These are phyloP conservation scores for Poeciliopsis prolifica DNA, from an alignment of 2,113 vertebrate genomes.

Conservation along the genomic window DNA sequence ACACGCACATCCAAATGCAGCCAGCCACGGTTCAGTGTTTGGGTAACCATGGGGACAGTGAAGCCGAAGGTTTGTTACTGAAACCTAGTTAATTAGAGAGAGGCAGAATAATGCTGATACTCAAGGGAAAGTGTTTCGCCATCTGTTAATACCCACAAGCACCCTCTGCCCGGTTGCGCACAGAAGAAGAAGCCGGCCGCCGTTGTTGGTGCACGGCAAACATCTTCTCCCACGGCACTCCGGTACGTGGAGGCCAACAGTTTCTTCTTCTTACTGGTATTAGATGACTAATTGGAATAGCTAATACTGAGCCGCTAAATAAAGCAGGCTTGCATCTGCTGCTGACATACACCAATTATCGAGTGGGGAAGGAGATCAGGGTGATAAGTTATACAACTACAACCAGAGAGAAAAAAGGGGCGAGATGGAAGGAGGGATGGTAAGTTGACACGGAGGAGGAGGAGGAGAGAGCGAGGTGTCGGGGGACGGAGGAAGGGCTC, in stretches of 20 bases:
- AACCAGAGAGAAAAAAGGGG: conserved; percentile 32
- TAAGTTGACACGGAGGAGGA: conserved; percentile 47
- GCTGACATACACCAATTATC: conserved; percentile 69
- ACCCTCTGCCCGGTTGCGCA: conserved; percentile 45
- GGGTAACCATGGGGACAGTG: conserved; percentile 80
- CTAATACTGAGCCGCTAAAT: conserved; percentile 64
- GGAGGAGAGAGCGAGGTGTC: conserved; percentile 48
- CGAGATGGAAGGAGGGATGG: conserved; percentile 19
- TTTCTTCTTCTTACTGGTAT: conserved; percentile 56
- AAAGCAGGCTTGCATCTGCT: conserved; percentile 64
- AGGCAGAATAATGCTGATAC: conserved; percentile 58
- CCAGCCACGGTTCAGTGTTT: conserved; percentile 64
- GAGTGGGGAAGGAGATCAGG: conserved; percentile 50
- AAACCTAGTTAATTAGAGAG: conserved; percentile 81
- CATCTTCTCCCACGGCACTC: conserved; percentile 31
- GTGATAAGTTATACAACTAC: conserved; percentile 71
- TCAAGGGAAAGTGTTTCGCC: conserved; percentile 76
- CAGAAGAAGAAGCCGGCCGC: conserved; percentile 31
- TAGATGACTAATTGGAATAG: conserved; percentile 61
- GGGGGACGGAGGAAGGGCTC: conserved; percentile 40
- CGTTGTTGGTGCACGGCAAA: conserved; percentile 46
- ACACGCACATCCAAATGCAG: conserved; percentile 56
- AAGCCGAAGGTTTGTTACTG: conserved; percentile 83
- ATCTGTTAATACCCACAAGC: conserved; percentile 77
- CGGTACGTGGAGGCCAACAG: conserved; percentile 31